Base-by-base conservation (phyloP, 2,888 invertebrate species). In the Eumacrocentrus americanus region DNA sequence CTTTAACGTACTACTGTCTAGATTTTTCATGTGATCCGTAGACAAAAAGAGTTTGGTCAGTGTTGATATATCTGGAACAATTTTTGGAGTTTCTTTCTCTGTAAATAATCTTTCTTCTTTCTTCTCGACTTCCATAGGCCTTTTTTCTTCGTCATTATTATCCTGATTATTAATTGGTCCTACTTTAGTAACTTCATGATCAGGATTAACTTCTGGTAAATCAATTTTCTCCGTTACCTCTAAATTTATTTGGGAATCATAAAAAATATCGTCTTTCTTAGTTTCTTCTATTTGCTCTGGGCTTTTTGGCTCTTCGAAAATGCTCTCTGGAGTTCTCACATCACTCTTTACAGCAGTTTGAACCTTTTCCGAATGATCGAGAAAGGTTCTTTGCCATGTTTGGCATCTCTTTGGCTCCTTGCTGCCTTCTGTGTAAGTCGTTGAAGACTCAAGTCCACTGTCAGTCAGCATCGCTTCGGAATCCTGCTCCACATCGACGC, bases 371-470 rank as follows among this genome's bases (percentile, higher is more conserved):
- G n/a, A n/a, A 25, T 25, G 23, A 40, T 59, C 16, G n/a, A 57
- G 37, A 14, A 64, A 61, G 3, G 47, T 40, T 42, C 46, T 62
- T 48, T 59, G 54, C 66, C 66, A 66, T 56, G 58, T 51, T 20
- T 58, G 53, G 16, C 56, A 18, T 42, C 47, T 63, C 18, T 60
- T 47, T n/a, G 64, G 60, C 23, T 64, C 58, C 35, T 67, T 66
- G 23, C 53, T 53, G 7, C 63, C 65, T 38, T 65, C 67, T 50
- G 61, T 57, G 35, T 58, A 65, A 6, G 67, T 67, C 40, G 67
- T 66, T 16, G 67, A 67, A 0, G 67, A 67, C 40, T 66, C 67
- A n/a, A 67, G 55, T 1, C 67, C 67, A 48, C 66, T 66, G 53
- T 67, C 67, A 1, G 67, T 66, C 23, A 67, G 29, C 6, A 60